These are phyloP conservation scores for Chaetodon trifasciatus DNA, from an alignment of 2,797 vertebrate species.

Conservation along the genomic window DNA sequence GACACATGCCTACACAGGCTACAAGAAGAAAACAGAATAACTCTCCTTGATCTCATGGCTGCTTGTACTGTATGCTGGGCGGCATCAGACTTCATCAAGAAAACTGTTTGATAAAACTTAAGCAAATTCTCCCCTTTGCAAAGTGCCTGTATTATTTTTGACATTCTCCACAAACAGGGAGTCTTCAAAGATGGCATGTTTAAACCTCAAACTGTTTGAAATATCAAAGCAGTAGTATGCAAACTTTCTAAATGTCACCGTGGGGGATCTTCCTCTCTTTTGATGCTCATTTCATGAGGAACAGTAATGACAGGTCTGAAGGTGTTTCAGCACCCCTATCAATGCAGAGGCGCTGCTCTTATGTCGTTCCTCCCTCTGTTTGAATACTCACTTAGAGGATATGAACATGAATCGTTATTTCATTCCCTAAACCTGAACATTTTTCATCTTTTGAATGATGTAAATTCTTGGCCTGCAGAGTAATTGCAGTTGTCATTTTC, in stretches of 20 bases:
- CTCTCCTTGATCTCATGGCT: constrained; percentile 44
- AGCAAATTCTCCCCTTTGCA: constrained; percentile 71
- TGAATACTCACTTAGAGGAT: constrained; percentile 77
- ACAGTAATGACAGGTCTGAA: constrained; percentile 80
- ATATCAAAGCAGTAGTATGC: constrained; percentile 82
- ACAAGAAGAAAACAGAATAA: constrained; percentile 36
- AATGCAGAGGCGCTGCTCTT: constrained; percentile 59
- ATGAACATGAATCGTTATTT: constrained; percentile 73
- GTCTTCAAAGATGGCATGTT: constrained; percentile 79
- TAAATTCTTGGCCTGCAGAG: constrained; percentile 56
- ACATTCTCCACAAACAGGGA: constrained; percentile 74
- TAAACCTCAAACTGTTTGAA: constrained; percentile 83
- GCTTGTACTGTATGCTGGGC: constrained; percentile 51
- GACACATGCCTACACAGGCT: constrained; percentile 23
- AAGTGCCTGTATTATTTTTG: constrained; percentile 81
- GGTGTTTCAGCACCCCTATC: constrained; percentile 71
- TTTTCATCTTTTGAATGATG: constrained; percentile 70
- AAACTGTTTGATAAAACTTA: constrained; percentile 72
- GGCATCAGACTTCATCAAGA: constrained; percentile 65
- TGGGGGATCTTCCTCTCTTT: constrained; percentile 76
- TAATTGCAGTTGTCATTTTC: constrained; percentile 68
- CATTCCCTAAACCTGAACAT: constrained; percentile 57
- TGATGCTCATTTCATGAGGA: constrained; percentile 78
- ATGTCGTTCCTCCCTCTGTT: constrained; percentile 62
- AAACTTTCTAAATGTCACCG: constrained; percentile 85